These are phyloP conservation scores for Exephanes ischioxanthus DNA, from an alignment of 2,888 invertebrate species.

Conservation along the genomic window DNA sequence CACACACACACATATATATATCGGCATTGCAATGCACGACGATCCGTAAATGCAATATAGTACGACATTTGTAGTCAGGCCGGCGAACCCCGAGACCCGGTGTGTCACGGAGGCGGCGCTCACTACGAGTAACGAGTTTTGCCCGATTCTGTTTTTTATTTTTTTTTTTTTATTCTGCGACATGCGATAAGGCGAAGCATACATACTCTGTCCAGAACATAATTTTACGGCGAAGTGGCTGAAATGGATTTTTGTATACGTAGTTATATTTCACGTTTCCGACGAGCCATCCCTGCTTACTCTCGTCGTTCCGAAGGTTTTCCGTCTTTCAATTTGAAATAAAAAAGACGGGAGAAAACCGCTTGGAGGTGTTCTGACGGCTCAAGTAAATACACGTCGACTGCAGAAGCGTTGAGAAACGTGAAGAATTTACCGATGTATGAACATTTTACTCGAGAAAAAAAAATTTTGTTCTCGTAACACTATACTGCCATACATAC, in stretches of 20 bases:
- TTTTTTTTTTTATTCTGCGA: conserved; percentile 8
- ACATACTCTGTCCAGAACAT: conserved; percentile 38
- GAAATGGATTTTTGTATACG: conserved; percentile 37
- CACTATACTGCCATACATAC: no score
- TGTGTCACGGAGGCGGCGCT: neutral
- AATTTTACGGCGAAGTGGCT: conserved; percentile 34
- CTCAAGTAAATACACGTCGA: neutral
- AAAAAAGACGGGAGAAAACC: neutral
- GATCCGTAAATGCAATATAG: conserved; percentile 35
- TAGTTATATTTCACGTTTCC: neutral
- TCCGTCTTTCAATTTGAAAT: neutral
- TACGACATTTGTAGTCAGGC: conserved; percentile 37
- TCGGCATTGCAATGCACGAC: conserved; percentile 24
- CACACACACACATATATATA: neutral
- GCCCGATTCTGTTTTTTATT: neutral
- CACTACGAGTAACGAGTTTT: conserved; percentile 32
- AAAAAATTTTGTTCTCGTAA: no score
- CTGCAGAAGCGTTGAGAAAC: neutral
- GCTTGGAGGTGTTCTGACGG: neutral
- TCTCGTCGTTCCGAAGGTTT: conserved; percentile 27
- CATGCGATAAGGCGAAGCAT: conserved; percentile 42
- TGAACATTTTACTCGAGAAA: neutral
- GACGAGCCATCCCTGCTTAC: no score
- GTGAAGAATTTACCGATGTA: neutral
- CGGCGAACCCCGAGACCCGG: conserved; percentile 9